Base-by-base conservation (phyloP, 1,140 invertebrate species). In the Steinernema feltiae region DNA sequence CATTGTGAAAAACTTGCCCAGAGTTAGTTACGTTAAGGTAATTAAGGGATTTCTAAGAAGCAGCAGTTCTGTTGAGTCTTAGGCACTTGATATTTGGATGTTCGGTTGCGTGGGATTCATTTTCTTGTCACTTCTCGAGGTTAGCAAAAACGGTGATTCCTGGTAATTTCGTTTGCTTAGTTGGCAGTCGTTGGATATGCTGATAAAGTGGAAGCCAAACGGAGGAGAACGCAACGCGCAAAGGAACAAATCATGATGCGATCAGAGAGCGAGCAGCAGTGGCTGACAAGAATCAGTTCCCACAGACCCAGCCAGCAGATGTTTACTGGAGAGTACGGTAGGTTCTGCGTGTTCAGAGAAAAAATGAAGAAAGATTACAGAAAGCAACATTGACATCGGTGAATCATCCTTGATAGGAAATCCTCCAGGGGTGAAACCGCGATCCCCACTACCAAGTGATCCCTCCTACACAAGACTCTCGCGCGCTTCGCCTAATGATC, bases 81-180 rank as follows among this genome's bases (percentile, higher is more conserved):
- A 81, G 76, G 84, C 84, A 17, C 70, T 85, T 27, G 84, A 85
- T 53, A 82, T 85, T 71, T 85, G 81, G 81, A 85, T 85, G 83
- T 85, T 85, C 53, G 84, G 84, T 27, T 86, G 80, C 69, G 81
- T 86, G 73, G 84, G 84, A 3, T 85, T 86, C 76, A 85, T 85
- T 17, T 85, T 85, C 71, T 74, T 85, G 1, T 85, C 83, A 1
- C 73, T 85, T 0, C 83, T 85, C 29, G 84, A 84, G 74, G 82
- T 82, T 30, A 18, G 69, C 29, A 69, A 27, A 73, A n/a, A 35
- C n/a, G 24, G 24, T 7, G 27, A 75, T 48, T 70, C 32, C 12
- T 31, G 1, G 24, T 21, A 70, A 24, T 21, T 31, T 69, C 18
- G 17, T 76, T 82, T 7, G 7, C 18, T 48, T 41, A 83, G 81